Evolutionary conservation across 2,113 vertebrate genomes (phyloP).

Genomic region (Verasper variegatus): DNA sequence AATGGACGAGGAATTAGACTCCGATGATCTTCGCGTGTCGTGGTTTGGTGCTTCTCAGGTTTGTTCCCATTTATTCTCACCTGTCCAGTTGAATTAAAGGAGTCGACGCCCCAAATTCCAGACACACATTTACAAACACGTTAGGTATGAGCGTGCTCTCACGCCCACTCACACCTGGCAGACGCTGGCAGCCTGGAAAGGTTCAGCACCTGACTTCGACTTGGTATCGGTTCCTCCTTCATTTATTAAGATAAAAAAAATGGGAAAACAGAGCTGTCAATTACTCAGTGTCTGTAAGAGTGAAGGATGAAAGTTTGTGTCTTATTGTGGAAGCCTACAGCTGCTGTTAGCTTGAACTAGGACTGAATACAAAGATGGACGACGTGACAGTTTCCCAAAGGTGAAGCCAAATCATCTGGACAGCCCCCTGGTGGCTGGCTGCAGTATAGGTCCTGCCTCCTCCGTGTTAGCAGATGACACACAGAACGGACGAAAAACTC

Average conservation of each 20-base stretch:
- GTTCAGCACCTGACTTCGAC: background rate
- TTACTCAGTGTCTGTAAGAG: background rate
- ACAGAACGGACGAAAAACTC: background rate
- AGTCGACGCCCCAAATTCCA: background rate
- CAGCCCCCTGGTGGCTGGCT: background rate
- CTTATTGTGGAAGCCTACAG: no score
- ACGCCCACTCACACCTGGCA: slow-evolving; percentile 12
- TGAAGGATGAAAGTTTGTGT: background rate
- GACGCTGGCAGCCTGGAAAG: background rate
- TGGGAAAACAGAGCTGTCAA: background rate
- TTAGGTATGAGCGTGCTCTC: background rate
- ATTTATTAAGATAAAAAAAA: background rate
- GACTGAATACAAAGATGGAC: no score
- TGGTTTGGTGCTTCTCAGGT: background rate
- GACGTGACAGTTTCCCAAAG: no score
- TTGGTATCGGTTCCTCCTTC: background rate
- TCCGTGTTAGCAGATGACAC: background rate
- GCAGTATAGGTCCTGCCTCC: background rate
- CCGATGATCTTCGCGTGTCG: background rate
- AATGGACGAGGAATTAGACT: background rate
- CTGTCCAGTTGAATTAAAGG: background rate
- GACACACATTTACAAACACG: background rate
- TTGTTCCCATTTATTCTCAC: background rate
- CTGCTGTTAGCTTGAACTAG: background rate
- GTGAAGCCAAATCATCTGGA: background rate